Base-by-base conservation (phyloP, 1,140 invertebrate genomes). In the Littorina saxatilis region DNA sequence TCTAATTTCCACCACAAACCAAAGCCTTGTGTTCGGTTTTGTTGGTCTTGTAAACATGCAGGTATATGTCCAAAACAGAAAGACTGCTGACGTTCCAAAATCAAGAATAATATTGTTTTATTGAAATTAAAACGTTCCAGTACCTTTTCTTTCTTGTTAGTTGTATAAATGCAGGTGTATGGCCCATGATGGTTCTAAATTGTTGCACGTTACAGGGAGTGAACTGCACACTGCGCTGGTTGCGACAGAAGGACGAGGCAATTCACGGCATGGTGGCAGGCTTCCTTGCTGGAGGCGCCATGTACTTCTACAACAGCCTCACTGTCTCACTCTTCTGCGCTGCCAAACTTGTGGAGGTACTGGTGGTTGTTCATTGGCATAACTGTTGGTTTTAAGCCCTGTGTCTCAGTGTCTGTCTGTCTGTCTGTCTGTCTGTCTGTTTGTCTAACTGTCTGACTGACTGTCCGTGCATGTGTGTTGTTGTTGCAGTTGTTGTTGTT, bases 281-380 rank as follows among this genome's bases (percentile, higher is more conserved):
- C 0, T 90, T 90, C 78, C 29, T 91, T 32, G 91, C 92, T 27
- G 91, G 91, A 1, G 88, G 87, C 83, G 88, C 89, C 29, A 91
- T 92, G 90, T 52, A 91, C 50, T 91, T 88, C 81, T 92, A 91
- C 82, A 91, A 89, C 74, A 91, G 91, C 81, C 75, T 87, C 52
- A 90, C 90, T 40, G 83, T 92, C 61, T 88, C 92, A 2, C 74
- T 92, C 2, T 92, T 92, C 79, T 82, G 88, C 17, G 85, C 87
- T 23, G 86, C 87, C 66, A 92, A 91, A 86, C 82, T 92, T 37
- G 82, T 87, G 27, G 91, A 92, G 87, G 92, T 92, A 83, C 37
- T 17, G 43, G 7, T 47, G 7, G 43, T 23, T 58, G 55, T 27
- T 23, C n/a, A 23, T 58, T 23, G 55, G 4, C 4, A 58, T 58